Percentiles rank a stretch among this genome's conserved stretches.
Conservation (phyloP, 2,113 vertebrate species). For the Macquaria ambigua region DNA sequence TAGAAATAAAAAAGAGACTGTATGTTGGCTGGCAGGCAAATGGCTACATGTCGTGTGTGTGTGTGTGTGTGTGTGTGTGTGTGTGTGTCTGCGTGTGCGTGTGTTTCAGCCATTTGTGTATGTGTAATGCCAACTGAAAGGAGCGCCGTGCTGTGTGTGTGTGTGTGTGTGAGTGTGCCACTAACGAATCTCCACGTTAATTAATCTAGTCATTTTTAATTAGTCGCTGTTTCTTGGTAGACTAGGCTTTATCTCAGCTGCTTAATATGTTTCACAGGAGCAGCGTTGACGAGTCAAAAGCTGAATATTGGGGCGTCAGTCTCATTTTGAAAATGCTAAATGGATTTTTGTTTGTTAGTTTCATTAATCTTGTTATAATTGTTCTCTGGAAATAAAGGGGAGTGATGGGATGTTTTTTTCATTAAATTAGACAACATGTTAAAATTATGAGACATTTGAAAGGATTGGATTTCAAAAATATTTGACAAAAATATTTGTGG, state of each 20-base stretch:
- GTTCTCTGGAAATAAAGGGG: constrained; percentile 28
- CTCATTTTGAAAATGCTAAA: constrained; percentile 66
- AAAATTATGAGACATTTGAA: constrained; percentile 26
- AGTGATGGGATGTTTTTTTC: constrained; percentile 19
- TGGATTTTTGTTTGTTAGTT: constrained; percentile 67
- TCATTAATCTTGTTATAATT: constrained; percentile 64
- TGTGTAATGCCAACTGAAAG: constrained; percentile 67
- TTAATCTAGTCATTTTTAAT: constrained; percentile 84
- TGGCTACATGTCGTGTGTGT: constrained; percentile 19
- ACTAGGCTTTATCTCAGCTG: constrained; percentile 68
- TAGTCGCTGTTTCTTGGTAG: constrained; percentile 74
- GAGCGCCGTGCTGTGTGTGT: constrained; percentile 38
- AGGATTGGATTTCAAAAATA: constrained; percentile 13
- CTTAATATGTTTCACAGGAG: constrained; percentile 70
- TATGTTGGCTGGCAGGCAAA: constrained; percentile 4
- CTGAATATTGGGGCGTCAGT: constrained; percentile 57
- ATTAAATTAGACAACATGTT: constrained; percentile 27
- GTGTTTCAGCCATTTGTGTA: constrained; percentile 20
- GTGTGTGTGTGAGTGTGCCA: constrained; percentile 36
- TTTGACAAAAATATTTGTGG: neutral
- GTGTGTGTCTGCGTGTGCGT: constrained; percentile 2
- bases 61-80: constrained; percentile 9
- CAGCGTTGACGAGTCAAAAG: constrained; percentile 40
- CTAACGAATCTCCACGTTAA: constrained; percentile 79
- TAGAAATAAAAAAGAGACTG: neutral